Evolutionary conservation across 2,888 invertebrate species (phyloP), one percentile per base, ranked within the genome.

Genomic region (Dasypogon diadema): DNA sequence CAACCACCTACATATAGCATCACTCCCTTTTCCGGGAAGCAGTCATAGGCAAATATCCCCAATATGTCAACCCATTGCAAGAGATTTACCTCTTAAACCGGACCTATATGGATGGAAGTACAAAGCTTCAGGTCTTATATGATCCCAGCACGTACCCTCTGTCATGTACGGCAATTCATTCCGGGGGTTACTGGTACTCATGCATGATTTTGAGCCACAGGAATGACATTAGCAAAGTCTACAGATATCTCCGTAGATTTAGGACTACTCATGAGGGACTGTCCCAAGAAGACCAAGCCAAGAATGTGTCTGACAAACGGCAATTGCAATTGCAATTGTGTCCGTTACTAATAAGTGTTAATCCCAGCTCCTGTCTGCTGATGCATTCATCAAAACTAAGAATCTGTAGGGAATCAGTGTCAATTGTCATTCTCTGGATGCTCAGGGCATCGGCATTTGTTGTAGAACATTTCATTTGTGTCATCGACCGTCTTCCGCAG

Each of bases 21-120:
- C 2, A 24, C 30, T 21, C 70, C 70, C 51, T 30, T 70, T n/a
- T 3, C 22, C 8, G 70, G 18, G 8, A 54, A 34, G 18, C 70
- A 70, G 70, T 70, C 70, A 54, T 70, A 70, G 70, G 70, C 70
- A 70, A 70, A 70, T 70, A 70, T 70, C 70, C 21, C 70, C 70
- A 54, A 70, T 70, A 70, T 70, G 70, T 70, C 70, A 70, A 22
- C 16, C 30, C 54, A 30, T 30, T 54, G 70, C 54, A 30, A 51
- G 70, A 70, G 70, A 70, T 70, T 70, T 70, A 70, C 70, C 70
- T 54, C 51, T 34, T 34, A 21, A 54, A 22, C 70, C 54, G 30
- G 22, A 8, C 24, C 70, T 54, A 54, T 18, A 54, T 54, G 54
- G 30, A 18, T 22, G 70, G 21, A 42, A 51, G 30, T 54, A 70